Evolutionary conservation across 2,888 invertebrate species (phyloP).

Genomic region (Agriopis marginaria): DNA sequence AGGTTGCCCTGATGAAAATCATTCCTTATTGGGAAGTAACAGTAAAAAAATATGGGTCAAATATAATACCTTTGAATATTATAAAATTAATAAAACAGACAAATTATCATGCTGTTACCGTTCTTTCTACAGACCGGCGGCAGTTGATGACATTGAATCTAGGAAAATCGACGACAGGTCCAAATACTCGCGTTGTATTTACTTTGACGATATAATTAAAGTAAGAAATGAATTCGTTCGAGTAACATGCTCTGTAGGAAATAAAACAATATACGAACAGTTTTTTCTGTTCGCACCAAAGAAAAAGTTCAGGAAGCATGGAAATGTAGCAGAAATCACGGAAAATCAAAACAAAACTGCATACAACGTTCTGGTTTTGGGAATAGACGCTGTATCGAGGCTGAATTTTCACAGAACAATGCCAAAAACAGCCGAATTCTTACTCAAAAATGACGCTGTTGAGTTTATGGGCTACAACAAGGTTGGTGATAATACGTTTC

Average conservation of each 20-base stretch:
- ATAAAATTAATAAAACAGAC: conserved; percentile 72
- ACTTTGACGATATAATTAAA: conserved; percentile 68
- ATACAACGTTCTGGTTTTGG: conserved; percentile 92
- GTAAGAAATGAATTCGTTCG: conserved; percentile 87
- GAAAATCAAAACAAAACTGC: conserved; percentile 44
- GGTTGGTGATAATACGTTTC: conserved; percentile 97
- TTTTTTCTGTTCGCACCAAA: conserved; percentile 88
- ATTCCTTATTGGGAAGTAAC: conserved; percentile 80
- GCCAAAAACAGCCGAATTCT: conserved; percentile 89
- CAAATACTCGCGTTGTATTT: conserved; percentile 71
- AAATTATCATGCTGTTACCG: conserved; percentile 86
- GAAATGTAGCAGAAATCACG: conserved; percentile 22
- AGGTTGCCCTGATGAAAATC: conserved; percentile 32
- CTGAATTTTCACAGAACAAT: conserved; percentile 94
- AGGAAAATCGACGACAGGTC: conserved; percentile 65
- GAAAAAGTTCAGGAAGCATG: conserved; percentile 50
- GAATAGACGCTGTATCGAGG: conserved; percentile 94
- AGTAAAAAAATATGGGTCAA: conserved; percentile 82
- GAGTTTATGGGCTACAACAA: conserved; percentile 96
- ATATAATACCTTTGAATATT: conserved; percentile 70
- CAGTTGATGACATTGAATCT: conserved; percentile 38
- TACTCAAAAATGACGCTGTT: conserved; percentile 88
- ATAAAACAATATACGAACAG: conserved; percentile 85
- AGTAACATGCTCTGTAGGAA: conserved; percentile 83
- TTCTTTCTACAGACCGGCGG: conserved; percentile 62